Conservation (phyloP, 2,888 invertebrate genomes). For the Mesorhabditis spiculigera region DNA sequence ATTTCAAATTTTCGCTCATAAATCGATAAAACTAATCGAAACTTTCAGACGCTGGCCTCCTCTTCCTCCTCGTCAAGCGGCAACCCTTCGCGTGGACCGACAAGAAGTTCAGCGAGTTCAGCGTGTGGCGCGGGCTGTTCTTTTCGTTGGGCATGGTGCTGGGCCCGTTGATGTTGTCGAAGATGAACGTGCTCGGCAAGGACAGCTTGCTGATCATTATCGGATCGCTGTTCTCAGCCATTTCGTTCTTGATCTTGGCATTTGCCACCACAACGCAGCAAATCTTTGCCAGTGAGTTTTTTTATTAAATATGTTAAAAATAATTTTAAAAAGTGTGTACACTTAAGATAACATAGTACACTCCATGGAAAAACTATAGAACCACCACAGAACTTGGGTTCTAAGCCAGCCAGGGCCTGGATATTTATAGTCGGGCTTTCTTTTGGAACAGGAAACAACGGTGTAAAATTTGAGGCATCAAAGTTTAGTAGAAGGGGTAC, state of each 20-base stretch:
- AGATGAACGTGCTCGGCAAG: slow-evolving; percentile 37
- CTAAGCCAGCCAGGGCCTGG: too few relatives aligned
- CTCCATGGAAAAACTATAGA: too few relatives aligned
- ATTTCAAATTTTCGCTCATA: not conserved
- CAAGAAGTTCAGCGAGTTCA: slow-evolving; percentile 36
- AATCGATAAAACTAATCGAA: not conserved
- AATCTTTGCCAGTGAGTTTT: slow-evolving; percentile 40
- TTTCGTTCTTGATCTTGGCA: slow-evolving; percentile 31
- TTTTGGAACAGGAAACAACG: too few relatives aligned
- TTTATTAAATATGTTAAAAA: not conserved
- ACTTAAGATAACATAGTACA: not conserved
- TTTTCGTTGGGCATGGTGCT: slow-evolving; percentile 32
- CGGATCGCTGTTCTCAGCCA: slow-evolving; percentile 27
- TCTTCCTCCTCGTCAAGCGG: slow-evolving; percentile 44
- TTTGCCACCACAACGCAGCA: slow-evolving; percentile 37
- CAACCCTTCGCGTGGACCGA: slow-evolving; percentile 50
- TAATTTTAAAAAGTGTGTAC: not conserved
- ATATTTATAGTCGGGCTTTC: too few relatives aligned
- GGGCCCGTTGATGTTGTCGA: slow-evolving; percentile 35
- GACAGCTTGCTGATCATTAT: slow-evolving; percentile 46
- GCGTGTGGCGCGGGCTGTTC: slow-evolving; percentile 22
- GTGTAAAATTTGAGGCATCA: too few relatives aligned
- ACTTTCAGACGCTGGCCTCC: slow-evolving; percentile 39
- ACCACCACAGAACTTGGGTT: too few relatives aligned
- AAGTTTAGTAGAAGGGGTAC: too few relatives aligned